These are phyloP conservation scores for Amphiduros pacificus DNA, from an alignment of 2,888 invertebrate genomes.

Conservation along the genomic window DNA sequence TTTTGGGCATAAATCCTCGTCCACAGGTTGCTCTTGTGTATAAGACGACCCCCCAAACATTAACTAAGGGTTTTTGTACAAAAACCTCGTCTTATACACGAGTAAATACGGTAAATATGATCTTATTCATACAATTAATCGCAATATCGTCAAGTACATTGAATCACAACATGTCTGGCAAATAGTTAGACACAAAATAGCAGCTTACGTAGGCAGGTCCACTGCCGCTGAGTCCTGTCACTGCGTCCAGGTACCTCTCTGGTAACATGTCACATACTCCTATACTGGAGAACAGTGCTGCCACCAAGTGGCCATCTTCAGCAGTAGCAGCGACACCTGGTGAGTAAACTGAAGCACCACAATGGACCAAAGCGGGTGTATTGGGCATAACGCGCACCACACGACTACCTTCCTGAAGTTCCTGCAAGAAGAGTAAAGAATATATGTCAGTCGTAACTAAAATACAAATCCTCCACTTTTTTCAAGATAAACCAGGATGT, in stretches of 20 bases:
- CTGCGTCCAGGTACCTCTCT: conserved; percentile 78
- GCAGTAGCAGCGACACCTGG: conserved; percentile 68
- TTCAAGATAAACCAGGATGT: too few species aligned
- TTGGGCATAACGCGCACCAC: conserved; percentile 90
- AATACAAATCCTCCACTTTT: not conserved
- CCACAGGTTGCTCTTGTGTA: too few species aligned
- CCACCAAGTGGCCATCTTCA: conserved; percentile 51
- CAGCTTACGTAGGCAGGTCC: conserved; percentile 85
- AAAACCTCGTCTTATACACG: too few species aligned
- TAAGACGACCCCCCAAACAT: too few species aligned
- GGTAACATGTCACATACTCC: conserved; percentile 78
- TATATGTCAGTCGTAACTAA: not conserved
- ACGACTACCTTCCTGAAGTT: conserved; percentile 66
- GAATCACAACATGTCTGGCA: too few species aligned
- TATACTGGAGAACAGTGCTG: conserved; percentile 69
- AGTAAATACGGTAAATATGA: too few species aligned
- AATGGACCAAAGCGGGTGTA: conserved; percentile 81
- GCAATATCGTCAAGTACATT: too few species aligned
- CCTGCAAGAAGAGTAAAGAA: conserved; percentile 36
- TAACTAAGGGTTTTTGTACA: too few species aligned
- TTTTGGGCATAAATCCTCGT: too few species aligned
- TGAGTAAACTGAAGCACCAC: conserved; percentile 82
- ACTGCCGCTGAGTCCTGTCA: conserved; percentile 80
- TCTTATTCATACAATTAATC: too few species aligned
- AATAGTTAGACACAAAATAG: not conserved